Base-by-base conservation (phyloP, 1,140 invertebrate genomes). In the Pseudomyrmex sp. region DNA sequence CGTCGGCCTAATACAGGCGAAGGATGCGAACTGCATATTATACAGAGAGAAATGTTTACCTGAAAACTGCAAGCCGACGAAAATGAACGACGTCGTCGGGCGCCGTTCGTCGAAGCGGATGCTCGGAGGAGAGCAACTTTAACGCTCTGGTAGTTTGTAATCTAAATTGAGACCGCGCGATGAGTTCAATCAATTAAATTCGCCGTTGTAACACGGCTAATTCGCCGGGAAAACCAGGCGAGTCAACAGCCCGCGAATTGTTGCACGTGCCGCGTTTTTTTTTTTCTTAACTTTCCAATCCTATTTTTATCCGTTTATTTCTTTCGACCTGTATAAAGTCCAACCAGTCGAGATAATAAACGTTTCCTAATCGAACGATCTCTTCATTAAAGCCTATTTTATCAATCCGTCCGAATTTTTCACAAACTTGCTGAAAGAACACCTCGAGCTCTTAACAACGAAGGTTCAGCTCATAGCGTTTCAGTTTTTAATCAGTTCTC, bases 111-210 rank as follows among this genome's bases (percentile, higher is more conserved):
- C 18, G 12, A 59, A 70, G 54, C 76, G 44, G 54, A 69, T 58
- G 65, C 65, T 70, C 44, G 63, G 52, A 35, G 5, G 5, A 35
- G 35, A 69, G 75, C 46, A 80, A 72, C 65, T 79, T 79, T 26
- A 56, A 35, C 20, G 50, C 50, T 15, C 59, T 48, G 65, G 69
- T 79, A 59, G 65, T 72, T 26, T 35, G 76, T 66, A 35, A 35
- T 35, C 20, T 80, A 70, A 80, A 80, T 80, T 70, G 66, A 69
- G 20, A 72, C 54, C 35, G 66, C 20, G 66, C 35, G 35, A 61
- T 80, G 54, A 70, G 56, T 80, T 80, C n/a, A 80, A 56, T 80
- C 54, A 59, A 72, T 70, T 72, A 72, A 80, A 61, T 72, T 79
- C 54, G 20, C 44, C 20, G 46, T 48, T 66, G 35, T 80, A 80